Evolutionary conservation across 1,140 invertebrate species (phyloP), one percentile per base, ranked within the genome.

Genomic region (Pogonomyrmex californicus): DNA sequence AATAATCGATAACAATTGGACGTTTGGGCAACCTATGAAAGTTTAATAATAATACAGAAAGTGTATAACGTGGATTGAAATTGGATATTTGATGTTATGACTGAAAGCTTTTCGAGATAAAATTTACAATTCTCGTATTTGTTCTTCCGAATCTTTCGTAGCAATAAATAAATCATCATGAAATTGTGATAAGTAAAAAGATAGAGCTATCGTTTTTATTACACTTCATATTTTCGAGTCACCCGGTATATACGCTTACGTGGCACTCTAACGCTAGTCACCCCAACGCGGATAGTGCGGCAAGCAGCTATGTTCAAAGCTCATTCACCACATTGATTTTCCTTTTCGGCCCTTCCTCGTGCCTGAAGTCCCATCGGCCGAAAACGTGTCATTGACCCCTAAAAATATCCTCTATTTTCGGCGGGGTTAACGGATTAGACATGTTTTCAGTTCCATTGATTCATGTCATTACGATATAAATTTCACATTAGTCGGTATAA

Each of bases 321-420:
- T 91, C 91, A 93, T 94, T 93, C 91, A 87, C 92, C 63, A 91
- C 93, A 94, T 94, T 93, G 93, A 94, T 94, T 93, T 93, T 94
- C 91, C 91, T 93, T 93, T 93, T 91, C 91, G 89, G 90, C 90
- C 91, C 89, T 86, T 90, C 87, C 66, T 89, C 75, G 62, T 78
- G 81, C 88, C 92, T 88, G 83, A 88, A 90, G 87, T 91, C 86
- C 87, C 90, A 86, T 86, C 88, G 88, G 65, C 73, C 62, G 73
- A 82, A 87, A 90, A 90, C 87, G 73, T 92, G 91, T 93, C 91
- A 91, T 92, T 93, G 92, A 90, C 90, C 88, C 86, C 90, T 23
- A 73, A 91, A 94, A 94, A 91, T 91, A 87, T 63, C 75, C 41
- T 82, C 62, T 75, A 17, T 89, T 91, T 87, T 86, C 62, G 38